Evolutionary conservation across 2,797 vertebrate genomes (phyloP).

Genomic region (Pelochelys cantorii): DNA sequence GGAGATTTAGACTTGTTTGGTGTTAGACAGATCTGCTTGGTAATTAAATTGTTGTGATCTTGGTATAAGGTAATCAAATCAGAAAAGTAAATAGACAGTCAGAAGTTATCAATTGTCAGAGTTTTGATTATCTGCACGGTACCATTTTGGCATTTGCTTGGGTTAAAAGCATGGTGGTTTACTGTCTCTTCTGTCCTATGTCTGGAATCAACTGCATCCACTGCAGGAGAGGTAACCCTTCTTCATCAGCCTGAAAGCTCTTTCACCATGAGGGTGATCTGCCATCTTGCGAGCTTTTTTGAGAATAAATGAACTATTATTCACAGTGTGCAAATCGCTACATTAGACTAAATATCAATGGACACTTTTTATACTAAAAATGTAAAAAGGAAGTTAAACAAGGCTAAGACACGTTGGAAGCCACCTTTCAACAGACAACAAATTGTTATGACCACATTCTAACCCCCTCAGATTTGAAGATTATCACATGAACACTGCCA

Average conservation of each 20-base stretch:
- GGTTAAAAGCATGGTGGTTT: not conserved
- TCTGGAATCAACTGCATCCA: not conserved
- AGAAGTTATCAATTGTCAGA: not conserved
- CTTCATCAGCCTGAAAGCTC: not conserved
- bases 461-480: not conserved
- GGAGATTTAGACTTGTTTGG: not conserved
- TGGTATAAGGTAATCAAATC: not conserved
- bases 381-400: not conserved
- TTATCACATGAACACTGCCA: not conserved
- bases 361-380: not conserved
- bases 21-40: not conserved
- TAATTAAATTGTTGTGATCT: not conserved
- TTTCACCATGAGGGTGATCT: slow-evolving; percentile 15
- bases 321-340: not conserved
- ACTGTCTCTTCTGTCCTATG: not conserved
- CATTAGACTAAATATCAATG: not conserved
- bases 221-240: not conserved
- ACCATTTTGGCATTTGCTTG: not conserved
- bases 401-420: not conserved
- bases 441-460: not conserved
- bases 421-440: slow-evolving; percentile 3
- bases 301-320: slow-evolving; percentile 25
- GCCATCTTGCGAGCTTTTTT: not conserved
- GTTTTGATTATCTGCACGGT: not conserved
- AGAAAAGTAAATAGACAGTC: not conserved